These are phyloP conservation scores for Andrena camellia DNA, from an alignment of 2,888 invertebrate genomes.

Conservation along the genomic window DNA sequence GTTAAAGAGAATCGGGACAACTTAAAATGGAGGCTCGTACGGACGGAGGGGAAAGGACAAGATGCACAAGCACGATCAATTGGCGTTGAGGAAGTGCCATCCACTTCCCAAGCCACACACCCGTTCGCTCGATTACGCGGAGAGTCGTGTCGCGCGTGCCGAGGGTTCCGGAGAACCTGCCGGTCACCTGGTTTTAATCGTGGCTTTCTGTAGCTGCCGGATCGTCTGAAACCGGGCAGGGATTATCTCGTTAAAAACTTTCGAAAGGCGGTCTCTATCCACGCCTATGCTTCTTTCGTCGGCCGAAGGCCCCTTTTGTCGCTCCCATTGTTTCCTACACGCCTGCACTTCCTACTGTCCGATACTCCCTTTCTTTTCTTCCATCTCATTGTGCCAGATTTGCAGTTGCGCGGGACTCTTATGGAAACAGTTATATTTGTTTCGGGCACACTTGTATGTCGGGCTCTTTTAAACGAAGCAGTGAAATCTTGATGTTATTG, in stretches of 20 bases:
- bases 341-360: conserved; percentile 29
- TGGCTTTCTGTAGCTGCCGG: conserved; percentile 52
- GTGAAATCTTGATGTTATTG: too few species aligned
- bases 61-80: neutral
- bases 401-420: neutral
- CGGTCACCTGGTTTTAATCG: conserved; percentile 57
- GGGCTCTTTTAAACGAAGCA: too few species aligned
- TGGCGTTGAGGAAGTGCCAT: neutral
- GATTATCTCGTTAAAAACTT: conserved; percentile 44
- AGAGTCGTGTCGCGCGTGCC: conserved; percentile 21
- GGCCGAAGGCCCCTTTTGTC: conserved; percentile 27
- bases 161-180: neutral
- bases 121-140: conserved; percentile 18
- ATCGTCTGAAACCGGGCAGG: conserved; percentile 58
- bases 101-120: neutral
- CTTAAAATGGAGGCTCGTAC: neutral
- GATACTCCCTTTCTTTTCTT: conserved; percentile 14
- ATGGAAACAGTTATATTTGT: neutral
- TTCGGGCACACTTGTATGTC: too few species aligned
- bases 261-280: conserved; percentile 10
- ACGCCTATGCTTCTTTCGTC: conserved; percentile 32
- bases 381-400: too few species aligned
- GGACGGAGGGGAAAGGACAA: neutral
- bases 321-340: conserved; percentile 10
- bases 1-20: neutral